These are phyloP conservation scores for Coecobrya sp. DNA, from an alignment of 2,888 invertebrate genomes.

Conservation along the genomic window DNA sequence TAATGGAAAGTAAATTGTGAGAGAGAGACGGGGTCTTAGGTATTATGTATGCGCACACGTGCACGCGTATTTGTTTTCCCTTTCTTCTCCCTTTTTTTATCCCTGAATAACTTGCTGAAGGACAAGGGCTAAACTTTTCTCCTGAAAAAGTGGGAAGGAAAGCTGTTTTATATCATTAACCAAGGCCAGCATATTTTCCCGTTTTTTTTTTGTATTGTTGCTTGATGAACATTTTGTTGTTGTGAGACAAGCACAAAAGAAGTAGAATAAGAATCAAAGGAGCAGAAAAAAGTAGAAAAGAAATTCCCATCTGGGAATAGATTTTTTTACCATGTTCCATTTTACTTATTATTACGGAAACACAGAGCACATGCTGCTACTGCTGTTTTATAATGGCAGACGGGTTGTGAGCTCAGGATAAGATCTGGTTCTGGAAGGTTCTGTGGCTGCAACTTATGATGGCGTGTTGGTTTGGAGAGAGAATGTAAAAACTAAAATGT, in stretches of 20 bases:
- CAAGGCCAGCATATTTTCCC: constrained; percentile 50
- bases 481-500: not conserved
- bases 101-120: constrained; percentile 67
- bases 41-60: not conserved
- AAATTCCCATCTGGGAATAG: constrained; percentile 35
- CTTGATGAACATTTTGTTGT: constrained; percentile 7
- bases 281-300: not conserved
- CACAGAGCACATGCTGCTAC: not conserved
- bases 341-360: not conserved
- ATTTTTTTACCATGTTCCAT: not conserved
- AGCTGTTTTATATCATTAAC: constrained; percentile 28
- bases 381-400: not conserved
- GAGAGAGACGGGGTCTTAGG: not conserved
- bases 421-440: not conserved
- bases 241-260: constrained; percentile 3
- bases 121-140: constrained; percentile 60
- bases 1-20: not conserved
- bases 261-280: constrained; percentile 17
- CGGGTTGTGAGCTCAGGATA: not conserved
- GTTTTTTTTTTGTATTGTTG: not conserved
- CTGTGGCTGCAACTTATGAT: not conserved
- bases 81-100: not conserved
- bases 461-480: constrained; percentile 2
- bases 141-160: not conserved
- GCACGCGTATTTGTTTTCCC: not conserved